Conservation (phyloP, 2,888 invertebrate species). For the Anaspis maculata region DNA sequence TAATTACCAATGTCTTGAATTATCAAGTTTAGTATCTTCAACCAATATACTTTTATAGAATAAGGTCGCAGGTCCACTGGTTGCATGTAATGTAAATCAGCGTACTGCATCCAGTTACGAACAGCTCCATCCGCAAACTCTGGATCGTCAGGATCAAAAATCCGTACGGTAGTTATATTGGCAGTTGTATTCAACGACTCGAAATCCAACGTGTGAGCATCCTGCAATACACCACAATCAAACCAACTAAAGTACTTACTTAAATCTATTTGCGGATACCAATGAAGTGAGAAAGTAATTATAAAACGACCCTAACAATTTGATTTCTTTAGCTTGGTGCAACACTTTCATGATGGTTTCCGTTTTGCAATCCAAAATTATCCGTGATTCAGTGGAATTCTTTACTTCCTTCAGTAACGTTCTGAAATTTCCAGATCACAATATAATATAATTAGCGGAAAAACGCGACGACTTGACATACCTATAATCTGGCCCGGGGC, state of each 20-base stretch:
- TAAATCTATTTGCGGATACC: slow-evolving; percentile 39
- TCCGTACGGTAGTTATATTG: slow-evolving; percentile 61
- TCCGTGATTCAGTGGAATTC: slow-evolving; percentile 60
- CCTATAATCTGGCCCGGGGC: slow-evolving; percentile 27
- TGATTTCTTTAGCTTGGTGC: slow-evolving; percentile 71
- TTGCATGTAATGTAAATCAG: not conserved
- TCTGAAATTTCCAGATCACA: slow-evolving; percentile 46
- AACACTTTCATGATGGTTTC: slow-evolving; percentile 49
- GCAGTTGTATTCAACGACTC: slow-evolving; percentile 52
- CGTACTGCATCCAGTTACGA: slow-evolving; percentile 5
- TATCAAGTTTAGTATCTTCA: too few species aligned
- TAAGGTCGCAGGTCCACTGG: not conserved
- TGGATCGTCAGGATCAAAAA: slow-evolving; percentile 51
- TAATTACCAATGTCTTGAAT: too few species aligned
- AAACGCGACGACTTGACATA: slow-evolving; percentile 9
- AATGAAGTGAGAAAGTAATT: slow-evolving; percentile 54
- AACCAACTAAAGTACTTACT: not conserved
- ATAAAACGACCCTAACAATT: slow-evolving; percentile 68
- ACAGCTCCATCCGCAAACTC: too few species aligned
- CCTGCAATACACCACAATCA: slow-evolving; percentile 35
- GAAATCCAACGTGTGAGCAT: slow-evolving; percentile 57
- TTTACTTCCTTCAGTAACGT: slow-evolving; percentile 68
- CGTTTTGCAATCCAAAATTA: slow-evolving; percentile 67
- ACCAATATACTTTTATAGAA: slow-evolving; percentile 3
- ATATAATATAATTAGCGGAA: too few species aligned